Evolutionary conservation across 35 echinoderm and acorn worm species (phyloP).

Genomic region (Patiria miniata): DNA sequence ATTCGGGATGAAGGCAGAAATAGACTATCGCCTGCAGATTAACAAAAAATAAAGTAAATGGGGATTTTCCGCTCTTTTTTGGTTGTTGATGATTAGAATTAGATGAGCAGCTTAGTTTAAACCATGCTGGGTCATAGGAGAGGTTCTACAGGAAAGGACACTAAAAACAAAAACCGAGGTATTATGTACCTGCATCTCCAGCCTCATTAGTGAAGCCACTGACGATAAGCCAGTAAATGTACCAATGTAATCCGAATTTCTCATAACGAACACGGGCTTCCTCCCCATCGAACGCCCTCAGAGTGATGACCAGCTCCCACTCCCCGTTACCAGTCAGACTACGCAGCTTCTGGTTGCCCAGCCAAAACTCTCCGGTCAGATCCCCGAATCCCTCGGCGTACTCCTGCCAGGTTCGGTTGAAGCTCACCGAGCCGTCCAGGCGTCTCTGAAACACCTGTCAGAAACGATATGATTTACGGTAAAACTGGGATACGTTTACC

Average conservation of each 20-base stretch:
- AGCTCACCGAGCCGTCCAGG: background rate
- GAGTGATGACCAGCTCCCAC: constrained; percentile 5
- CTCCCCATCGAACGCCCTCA: background rate
- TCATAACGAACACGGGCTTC: background rate
- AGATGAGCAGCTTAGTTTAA: no score
- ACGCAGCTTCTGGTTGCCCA: constrained; percentile 9
- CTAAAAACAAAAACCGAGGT: no score
- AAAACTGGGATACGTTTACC: no score
- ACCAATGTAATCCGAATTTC: background rate
- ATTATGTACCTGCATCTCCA: background rate
- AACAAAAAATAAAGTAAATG: no score
- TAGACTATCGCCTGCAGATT: no score
- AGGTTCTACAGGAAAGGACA: no score
- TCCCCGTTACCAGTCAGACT: background rate
- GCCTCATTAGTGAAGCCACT: background rate
- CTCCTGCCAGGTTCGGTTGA: constrained; percentile 21
- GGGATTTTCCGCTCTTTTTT: no score
- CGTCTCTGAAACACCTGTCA: no score
- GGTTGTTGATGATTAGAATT: no score
- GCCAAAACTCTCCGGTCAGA: constrained; percentile 27
- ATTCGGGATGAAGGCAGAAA: no score
- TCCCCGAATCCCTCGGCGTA: constrained; percentile 18
- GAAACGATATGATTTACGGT: no score
- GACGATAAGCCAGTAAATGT: background rate
- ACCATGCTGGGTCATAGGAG: no score